Conservation (phyloP, 2,888 invertebrate genomes). For the Apamea anceps region DNA sequence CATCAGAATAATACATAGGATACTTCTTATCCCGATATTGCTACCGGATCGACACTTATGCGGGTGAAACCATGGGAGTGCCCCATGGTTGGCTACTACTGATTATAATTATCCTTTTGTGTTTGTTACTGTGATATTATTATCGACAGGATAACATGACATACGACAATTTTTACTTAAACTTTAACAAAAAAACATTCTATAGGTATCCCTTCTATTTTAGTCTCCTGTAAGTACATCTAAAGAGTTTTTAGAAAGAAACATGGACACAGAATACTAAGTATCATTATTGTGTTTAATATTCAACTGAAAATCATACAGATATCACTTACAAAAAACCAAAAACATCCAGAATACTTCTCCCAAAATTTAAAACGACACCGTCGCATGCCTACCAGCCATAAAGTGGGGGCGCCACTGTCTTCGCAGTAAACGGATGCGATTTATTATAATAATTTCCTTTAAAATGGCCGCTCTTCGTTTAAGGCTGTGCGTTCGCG, state of each 20-base stretch:
- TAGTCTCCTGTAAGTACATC: too few species aligned
- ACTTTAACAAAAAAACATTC: too few species aligned
- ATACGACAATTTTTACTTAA: background rate
- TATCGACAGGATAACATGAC: too few species aligned
- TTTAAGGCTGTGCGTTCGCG: conserved; percentile 66
- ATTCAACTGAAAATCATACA: background rate
- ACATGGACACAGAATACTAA: background rate
- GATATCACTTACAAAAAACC: background rate
- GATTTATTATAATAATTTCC: conserved; percentile 84
- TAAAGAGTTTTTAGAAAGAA: background rate
- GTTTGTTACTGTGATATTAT: too few species aligned
- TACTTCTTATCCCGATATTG: too few species aligned
- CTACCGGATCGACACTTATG: too few species aligned
- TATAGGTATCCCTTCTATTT: too few species aligned
- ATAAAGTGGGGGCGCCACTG: conserved; percentile 78
- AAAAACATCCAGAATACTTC: conserved; percentile 62
- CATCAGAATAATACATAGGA: too few species aligned
- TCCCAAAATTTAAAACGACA: conserved; percentile 74
- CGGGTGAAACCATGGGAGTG: too few species aligned
- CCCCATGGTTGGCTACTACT: too few species aligned
- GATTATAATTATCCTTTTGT: too few species aligned
- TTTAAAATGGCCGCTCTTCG: conserved; percentile 75
- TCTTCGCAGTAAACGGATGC: conserved; percentile 81
- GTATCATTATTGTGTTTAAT: background rate
- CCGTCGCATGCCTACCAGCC: conserved; percentile 80